Percentiles rank a stretch among this genome's conserved stretches.
Evolutionary conservation across 2,113 vertebrate species (phyloP).

Genomic region (Oryzias woworae): DNA sequence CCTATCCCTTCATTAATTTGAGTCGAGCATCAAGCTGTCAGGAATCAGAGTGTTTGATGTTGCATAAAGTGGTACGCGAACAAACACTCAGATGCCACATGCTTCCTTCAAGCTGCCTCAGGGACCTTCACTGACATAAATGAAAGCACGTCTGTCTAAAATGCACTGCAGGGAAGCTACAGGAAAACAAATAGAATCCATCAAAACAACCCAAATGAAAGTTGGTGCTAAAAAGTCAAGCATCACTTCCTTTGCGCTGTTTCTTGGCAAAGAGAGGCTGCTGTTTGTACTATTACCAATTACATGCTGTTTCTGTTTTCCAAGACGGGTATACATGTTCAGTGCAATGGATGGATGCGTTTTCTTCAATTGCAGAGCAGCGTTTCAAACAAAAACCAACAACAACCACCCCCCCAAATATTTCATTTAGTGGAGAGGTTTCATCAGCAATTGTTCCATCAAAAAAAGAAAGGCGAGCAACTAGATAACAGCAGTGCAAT

Average conservation of each 20-base stretch:
- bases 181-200: conserved; percentile 39
- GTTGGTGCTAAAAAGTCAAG: conserved; percentile 23
- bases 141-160: conserved; percentile 26
- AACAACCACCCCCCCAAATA: not conserved
- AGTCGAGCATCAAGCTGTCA: conserved; percentile 37
- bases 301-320: conserved; percentile 10
- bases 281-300: conserved; percentile 11
- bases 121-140: conserved; percentile 48
- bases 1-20: conserved; percentile 2
- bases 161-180: conserved; percentile 43
- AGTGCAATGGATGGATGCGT: not conserved
- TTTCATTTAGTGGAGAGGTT: conserved; percentile 5
- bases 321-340: conserved; percentile 9
- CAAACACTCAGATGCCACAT: conserved; percentile 45
- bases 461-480: no score
- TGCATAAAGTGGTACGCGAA: conserved; percentile 39
- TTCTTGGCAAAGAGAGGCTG: conserved; percentile 11
- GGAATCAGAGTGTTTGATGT: conserved; percentile 39
- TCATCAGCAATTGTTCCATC: not conserved
- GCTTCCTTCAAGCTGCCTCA: conserved; percentile 42
- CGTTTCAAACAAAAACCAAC: not conserved
- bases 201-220: conserved; percentile 37
- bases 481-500: no score
- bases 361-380: not conserved
- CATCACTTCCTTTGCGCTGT: conserved; percentile 6